phyloP scores from a whole-genome alignment of 2,113 vertebrate species.

The Odobenus rosmarus region DNA sequence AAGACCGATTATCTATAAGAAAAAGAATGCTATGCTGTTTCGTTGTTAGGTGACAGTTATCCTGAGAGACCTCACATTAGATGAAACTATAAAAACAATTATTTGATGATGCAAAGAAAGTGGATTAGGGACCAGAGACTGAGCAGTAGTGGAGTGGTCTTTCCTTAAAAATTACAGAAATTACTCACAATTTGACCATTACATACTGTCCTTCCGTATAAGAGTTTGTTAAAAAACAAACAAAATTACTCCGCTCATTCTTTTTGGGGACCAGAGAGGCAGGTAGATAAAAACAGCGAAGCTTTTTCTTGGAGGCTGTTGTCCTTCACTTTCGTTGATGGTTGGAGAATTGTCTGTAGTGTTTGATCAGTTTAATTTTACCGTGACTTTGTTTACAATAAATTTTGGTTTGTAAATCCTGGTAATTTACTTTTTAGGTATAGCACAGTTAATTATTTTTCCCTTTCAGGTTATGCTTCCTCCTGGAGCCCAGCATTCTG shows the following conservation, averaged over 20 bases:
- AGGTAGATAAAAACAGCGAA: too few species aligned
- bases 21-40: background rate
- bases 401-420: background rate
- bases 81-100: background rate
- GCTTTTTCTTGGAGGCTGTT: background rate
- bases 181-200: background rate
- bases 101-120: background rate
- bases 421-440: background rate
- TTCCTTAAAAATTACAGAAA: background rate
- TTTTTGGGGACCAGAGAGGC: background rate
- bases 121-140: background rate
- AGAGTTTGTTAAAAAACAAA: background rate
- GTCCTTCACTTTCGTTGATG: background rate
- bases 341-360: background rate
- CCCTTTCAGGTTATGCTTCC: constrained; percentile 86
- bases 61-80: background rate
- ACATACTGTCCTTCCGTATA: background rate
- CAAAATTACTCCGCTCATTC: background rate
- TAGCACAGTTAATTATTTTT: background rate
- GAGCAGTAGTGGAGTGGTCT: rapidly evolving
- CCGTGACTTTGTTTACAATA: background rate
- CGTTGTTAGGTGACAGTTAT: background rate
- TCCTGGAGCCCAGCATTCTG: constrained; percentile 92
- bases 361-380: background rate
- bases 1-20: background rate